Base-by-base conservation (phyloP, 2,888 invertebrate genomes). In the Zootermopsis nevadensis region DNA sequence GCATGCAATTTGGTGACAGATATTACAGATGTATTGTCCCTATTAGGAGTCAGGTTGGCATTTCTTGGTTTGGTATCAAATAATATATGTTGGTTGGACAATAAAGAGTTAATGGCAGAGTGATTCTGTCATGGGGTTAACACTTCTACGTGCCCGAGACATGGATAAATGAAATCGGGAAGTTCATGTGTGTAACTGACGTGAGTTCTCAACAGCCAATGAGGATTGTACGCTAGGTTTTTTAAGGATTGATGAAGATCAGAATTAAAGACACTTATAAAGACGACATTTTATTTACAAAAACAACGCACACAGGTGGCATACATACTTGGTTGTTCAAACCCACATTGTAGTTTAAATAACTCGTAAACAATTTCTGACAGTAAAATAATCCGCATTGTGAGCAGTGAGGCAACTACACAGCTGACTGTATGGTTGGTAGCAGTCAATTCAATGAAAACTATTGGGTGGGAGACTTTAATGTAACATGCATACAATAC, bases 261-360 rank as follows among this genome's bases (percentile, higher is more conserved):
- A 12, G 4, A 77, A 77, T 10, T 6, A 35, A 77, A 77, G 27
- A 55, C 31, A 55, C 66, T 66, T 55, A 42, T 82, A 82, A 66
- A 83, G 72, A 76, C 76, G 53, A 84, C 72, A 83, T 84, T 85
- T 85, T 85, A 83, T 84, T 85, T 85, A 84, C 83, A 83, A 84
- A 84, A 85, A 82, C n/a, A n/a, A n/a, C n/a, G 83, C 82, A 82
- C 84, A 85, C 84, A 83, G 53, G 77, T 80, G 74, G 77, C 82
- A 84, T 77, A 83, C 84, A 86, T 83, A 84, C 85, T 79, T 55
- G 79, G 81, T 66, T 82, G 31, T 81, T 81, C 74, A 67, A 82
- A 83, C 77, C 69, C 76, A 82, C 79, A 79, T 35, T 77, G 77
- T 77, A 72, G 38, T 33, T 74, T 48, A 81, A 80, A 74, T 48